phyloP scores from a whole-genome alignment of 2,888 invertebrate species.

The Drosophila subquinaria region DNA sequence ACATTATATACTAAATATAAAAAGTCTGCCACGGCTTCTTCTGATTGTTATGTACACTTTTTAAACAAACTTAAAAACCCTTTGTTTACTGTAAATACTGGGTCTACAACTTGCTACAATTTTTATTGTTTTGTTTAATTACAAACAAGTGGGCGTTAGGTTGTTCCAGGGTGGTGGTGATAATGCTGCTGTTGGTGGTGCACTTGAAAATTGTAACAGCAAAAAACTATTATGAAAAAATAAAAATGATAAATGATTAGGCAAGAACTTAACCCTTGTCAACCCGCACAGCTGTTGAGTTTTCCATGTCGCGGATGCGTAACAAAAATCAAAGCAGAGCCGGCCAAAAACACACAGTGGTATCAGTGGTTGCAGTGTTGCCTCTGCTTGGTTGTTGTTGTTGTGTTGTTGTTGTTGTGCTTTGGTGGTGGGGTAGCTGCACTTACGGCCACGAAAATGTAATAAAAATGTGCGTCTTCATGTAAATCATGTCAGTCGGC shows the following conservation, averaged over 20 bases:
- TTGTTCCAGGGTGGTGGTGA: slow-evolving; percentile 15
- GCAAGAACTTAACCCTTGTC: slow-evolving; percentile 69
- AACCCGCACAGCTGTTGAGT: slow-evolving; percentile 72
- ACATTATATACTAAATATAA: too few relatives aligned
- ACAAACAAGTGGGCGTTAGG: slow-evolving; percentile 63
- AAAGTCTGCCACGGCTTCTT: too few relatives aligned
- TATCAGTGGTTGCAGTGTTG: slow-evolving; percentile 38
- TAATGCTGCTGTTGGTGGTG: slow-evolving; percentile 31
- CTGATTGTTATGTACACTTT: too few relatives aligned
- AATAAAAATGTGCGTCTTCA: slow-evolving; percentile 83
- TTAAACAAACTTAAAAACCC: neutral
- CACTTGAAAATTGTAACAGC: slow-evolving; percentile 77
- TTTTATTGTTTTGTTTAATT: slow-evolving; percentile 79
- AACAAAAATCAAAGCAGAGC: slow-evolving; percentile 69
- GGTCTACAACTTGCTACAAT: slow-evolving; percentile 43
- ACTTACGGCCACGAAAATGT: slow-evolving; percentile 79
- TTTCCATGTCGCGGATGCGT: slow-evolving; percentile 63
- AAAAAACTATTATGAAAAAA: slow-evolving; percentile 7
- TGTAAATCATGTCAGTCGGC: slow-evolving; percentile 84
- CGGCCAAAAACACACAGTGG: slow-evolving; percentile 19
- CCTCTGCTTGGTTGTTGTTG: slow-evolving; percentile 4
- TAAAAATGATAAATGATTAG: slow-evolving; percentile 78
- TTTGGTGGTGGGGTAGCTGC: slow-evolving; percentile 42
- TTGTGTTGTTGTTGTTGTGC: slow-evolving; percentile 15
- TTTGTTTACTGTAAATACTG: neutral